These are phyloP conservation scores for Mantis religiosa DNA, from an alignment of 2,888 invertebrate genomes.

Conservation along the genomic window DNA sequence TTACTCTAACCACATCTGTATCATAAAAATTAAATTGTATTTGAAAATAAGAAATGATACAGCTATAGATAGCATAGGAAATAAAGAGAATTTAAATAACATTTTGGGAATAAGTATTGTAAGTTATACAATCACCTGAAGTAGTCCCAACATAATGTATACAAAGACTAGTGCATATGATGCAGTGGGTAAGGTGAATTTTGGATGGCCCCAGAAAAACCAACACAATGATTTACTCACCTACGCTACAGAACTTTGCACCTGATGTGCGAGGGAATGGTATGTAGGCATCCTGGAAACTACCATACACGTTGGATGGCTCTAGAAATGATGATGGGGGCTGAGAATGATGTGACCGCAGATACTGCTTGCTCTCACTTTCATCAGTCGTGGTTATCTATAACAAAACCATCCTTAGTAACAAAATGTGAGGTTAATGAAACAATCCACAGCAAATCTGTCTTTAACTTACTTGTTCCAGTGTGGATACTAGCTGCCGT, in stretches of 20 bases:
- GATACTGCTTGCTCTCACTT: conserved; percentile 40
- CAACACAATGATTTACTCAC: conserved; percentile 42
- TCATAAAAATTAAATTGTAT: too few species aligned
- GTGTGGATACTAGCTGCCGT: conserved; percentile 60
- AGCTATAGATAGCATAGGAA: too few species aligned
- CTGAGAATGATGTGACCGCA: conserved; percentile 22
- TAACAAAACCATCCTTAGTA: neutral
- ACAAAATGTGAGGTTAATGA: too few species aligned
- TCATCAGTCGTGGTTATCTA: conserved; percentile 43
- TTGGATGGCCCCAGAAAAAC: too few species aligned
- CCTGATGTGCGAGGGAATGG: conserved; percentile 94
- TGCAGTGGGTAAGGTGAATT: too few species aligned
- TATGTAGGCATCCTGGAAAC: conserved; percentile 70
- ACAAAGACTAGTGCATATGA: neutral
- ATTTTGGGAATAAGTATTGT: too few species aligned
- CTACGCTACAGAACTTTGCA: conserved; percentile 85
- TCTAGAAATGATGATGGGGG: conserved; percentile 35
- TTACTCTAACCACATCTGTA: too few species aligned
- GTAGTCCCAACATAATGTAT: neutral
- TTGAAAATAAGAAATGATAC: too few species aligned
- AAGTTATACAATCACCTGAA: neutral
- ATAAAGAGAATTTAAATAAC: too few species aligned
- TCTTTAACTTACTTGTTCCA: conserved; percentile 51
- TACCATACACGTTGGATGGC: conserved; percentile 42
- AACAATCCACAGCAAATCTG: neutral